Percentiles rank a stretch among this genome's conserved stretches.
Conservation (phyloP, 2,113 vertebrate genomes). For the Phyllopteryx taeniolatus region DNA sequence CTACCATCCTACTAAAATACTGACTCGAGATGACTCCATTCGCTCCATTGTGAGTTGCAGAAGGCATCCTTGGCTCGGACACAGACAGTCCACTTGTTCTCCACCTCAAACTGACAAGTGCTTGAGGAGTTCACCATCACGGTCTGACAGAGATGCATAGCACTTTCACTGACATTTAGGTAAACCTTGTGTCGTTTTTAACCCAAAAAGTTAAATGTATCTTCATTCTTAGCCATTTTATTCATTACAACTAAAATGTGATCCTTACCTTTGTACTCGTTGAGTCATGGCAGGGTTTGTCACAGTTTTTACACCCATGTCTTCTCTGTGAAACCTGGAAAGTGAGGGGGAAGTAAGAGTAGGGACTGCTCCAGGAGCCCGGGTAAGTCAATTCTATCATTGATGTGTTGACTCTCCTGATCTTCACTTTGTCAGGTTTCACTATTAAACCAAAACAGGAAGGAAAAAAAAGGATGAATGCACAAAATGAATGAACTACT, state of each 20-base stretch:
- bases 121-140: constrained; percentile 26
- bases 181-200: background rate
- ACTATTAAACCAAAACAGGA: constrained; percentile 37
- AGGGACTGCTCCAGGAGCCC: constrained; percentile 66
- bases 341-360: constrained; percentile 71
- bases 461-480: too few relatives aligned
- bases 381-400: constrained; percentile 65
- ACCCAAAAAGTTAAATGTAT: background rate
- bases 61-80: constrained; percentile 64
- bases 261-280: constrained; percentile 39
- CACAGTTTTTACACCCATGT: constrained; percentile 18
- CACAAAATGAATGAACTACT: background rate
- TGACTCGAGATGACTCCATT: constrained; percentile 63
- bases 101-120: constrained; percentile 39
- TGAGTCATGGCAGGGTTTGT: constrained; percentile 18
- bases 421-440: constrained; percentile 64
- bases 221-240: background rate
- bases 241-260: background rate
- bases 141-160: constrained; percentile 2
- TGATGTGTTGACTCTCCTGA: constrained; percentile 46
- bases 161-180: background rate
- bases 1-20: constrained; percentile 7
- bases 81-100: constrained; percentile 42
- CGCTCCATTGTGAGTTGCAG: constrained; percentile 65
- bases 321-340: constrained; percentile 60